These are phyloP conservation scores for Actias luna DNA, from an alignment of 2,888 invertebrate species.

Conservation along the genomic window DNA sequence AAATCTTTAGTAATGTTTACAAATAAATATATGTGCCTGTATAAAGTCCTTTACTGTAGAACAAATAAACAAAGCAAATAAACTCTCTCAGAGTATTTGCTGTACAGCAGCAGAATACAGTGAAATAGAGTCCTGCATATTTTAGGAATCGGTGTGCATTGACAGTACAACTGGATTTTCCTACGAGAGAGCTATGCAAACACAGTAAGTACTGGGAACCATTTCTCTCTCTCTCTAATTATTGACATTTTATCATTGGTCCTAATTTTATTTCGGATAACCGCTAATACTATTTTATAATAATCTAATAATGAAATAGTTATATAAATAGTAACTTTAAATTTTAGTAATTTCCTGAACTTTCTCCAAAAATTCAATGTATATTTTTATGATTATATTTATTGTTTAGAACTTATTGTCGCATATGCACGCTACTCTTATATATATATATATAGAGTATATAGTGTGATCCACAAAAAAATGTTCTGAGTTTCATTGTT, in stretches of 20 bases:
- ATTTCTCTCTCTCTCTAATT: not conserved
- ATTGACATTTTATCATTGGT: not conserved
- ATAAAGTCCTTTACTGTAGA: not conserved
- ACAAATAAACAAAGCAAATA: not conserved
- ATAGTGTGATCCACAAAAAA: no score
- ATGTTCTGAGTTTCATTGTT: no score
- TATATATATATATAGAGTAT: no score
- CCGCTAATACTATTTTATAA: not conserved
- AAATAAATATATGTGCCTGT: not conserved
- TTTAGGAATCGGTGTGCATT: conserved; percentile 49
- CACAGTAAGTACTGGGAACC: conserved; percentile 27
- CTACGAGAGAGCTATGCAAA: conserved; percentile 34
- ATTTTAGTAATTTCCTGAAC: no score
- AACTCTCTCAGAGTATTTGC: not conserved
- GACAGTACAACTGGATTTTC: conserved; percentile 39
- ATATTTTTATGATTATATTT: no score
- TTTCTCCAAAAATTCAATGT: no score
- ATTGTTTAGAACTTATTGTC: no score
- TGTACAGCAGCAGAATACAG: conserved; percentile 8
- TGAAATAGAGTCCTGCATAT: conserved; percentile 43
- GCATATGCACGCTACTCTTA: no score
- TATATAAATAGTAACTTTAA: no score
- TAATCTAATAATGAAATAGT: no score
- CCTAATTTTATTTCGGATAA: not conserved
- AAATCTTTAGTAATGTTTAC: not conserved